Percentiles rank a stretch among this genome's conserved stretches.
These are phyloP conservation scores for Aplysia californica DNA, from an alignment of 1,140 invertebrate genomes.

Conservation along the genomic window DNA sequence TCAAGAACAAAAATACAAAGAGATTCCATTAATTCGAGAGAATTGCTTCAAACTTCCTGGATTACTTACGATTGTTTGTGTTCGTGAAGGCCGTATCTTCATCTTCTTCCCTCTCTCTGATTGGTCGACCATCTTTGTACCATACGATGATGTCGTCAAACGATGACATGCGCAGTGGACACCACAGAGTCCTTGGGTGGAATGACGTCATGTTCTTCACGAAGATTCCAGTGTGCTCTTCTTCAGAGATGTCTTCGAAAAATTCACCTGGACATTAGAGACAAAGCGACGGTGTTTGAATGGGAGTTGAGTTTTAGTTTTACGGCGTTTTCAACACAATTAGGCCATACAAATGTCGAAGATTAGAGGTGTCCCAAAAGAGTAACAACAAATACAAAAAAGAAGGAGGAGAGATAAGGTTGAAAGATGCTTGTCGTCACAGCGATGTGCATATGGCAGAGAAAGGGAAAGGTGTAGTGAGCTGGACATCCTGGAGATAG, in stretches of 20 bases:
- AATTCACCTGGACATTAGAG: not conserved
- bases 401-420: no score
- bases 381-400: no score
- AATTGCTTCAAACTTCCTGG: not conserved
- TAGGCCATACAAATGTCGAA: no score
- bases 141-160: slow-evolving; percentile 24
- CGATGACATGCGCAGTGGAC: slow-evolving; percentile 8
- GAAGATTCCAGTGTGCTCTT: not conserved
- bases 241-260: not conserved
- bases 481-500: not conserved
- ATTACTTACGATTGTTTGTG: not conserved
- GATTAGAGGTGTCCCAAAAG: no score
- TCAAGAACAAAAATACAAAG: no score
- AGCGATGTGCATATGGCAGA: not conserved
- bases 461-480: not conserved
- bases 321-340: not conserved
- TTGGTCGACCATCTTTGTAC: slow-evolving; percentile 26
- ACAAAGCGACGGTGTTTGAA: not conserved
- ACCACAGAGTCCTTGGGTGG: slow-evolving; percentile 12
- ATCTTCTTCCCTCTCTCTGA: not conserved
- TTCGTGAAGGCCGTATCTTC: not conserved
- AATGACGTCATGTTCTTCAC: slow-evolving; percentile 23
- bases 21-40: no score
- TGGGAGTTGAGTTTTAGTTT: not conserved
- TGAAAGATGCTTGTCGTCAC: no score